These are phyloP conservation scores for Agapetus fuscipes DNA, from an alignment of 2,888 invertebrate species.

Conservation along the genomic window DNA sequence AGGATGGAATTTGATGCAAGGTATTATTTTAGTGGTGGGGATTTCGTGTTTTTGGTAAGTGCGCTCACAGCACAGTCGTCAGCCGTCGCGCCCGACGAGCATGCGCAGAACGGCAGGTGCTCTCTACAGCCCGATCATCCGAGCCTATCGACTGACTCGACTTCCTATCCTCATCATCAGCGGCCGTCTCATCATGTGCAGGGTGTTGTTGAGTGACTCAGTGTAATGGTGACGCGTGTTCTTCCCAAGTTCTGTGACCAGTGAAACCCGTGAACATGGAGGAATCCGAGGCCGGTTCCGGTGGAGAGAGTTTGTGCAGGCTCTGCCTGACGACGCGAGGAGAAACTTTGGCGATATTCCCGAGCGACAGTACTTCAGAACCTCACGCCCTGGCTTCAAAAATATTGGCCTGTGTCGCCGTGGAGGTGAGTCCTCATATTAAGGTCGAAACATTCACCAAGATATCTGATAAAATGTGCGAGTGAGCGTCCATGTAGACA, in stretches of 20 bases:
- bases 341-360: conserved; percentile 52
- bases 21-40: neutral
- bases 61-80: conserved; percentile 1
- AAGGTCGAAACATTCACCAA: too few species aligned
- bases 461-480: too few species aligned
- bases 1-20: too few species aligned
- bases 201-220: conserved; percentile 35
- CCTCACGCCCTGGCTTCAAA: conserved; percentile 49
- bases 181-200: conserved; percentile 46
- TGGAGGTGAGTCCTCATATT: conserved; percentile 60
- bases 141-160: conserved; percentile 49
- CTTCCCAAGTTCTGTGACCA: neutral
- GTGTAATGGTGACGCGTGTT: conserved; percentile 9
- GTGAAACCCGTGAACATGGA: conserved; percentile 10
- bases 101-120: conserved; percentile 51
- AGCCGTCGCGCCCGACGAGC: conserved; percentile 29
- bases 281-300: conserved; percentile 4
- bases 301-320: conserved; percentile 43
- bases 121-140: conserved; percentile 38
- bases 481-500: too few species aligned
- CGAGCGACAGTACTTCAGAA: conserved; percentile 46
- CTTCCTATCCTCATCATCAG: conserved; percentile 49
- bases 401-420: conserved; percentile 55
- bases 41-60: neutral
- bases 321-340: conserved; percentile 53